Evolutionary conservation across 92 coral and sea anemone species (phyloP).

Genomic region (Isaurus tuberculatus): DNA sequence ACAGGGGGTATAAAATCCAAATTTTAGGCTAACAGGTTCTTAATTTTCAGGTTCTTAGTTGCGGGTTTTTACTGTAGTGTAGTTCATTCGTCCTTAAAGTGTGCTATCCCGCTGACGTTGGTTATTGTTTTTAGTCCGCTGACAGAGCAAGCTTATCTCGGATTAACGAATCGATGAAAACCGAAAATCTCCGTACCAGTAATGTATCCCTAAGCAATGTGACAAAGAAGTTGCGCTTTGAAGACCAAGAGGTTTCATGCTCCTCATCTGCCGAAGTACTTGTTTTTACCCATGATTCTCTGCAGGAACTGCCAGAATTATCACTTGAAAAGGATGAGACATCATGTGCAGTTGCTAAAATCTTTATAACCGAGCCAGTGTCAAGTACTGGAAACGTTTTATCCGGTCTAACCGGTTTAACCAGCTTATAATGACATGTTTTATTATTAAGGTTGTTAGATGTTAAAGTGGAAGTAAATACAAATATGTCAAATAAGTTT

Average conservation of each 20-base stretch:
- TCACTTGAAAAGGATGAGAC: slow-evolving; percentile 1
- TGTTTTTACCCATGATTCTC: neutral
- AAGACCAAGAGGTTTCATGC: slow-evolving; percentile 39
- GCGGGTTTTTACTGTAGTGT: too few species aligned
- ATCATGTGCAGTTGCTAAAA: neutral
- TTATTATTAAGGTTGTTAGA: too few species aligned
- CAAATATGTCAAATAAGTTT: too few species aligned
- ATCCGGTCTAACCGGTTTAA: neutral
- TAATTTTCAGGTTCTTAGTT: too few species aligned
- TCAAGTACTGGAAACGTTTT: neutral
- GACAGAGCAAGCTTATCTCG: slow-evolving; percentile 67
- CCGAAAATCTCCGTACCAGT: slow-evolving; percentile 39
- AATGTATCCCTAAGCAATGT: slow-evolving; percentile 47
- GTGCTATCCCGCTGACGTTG: too few species aligned
- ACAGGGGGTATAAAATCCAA: too few species aligned
- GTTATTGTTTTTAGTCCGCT: slow-evolving; percentile 48
- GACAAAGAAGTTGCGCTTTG: slow-evolving; percentile 64
- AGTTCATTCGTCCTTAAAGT: too few species aligned
- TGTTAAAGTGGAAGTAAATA: too few species aligned
- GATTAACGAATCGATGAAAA: slow-evolving; percentile 67
- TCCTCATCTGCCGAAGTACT: neutral
- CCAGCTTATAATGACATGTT: too few species aligned
- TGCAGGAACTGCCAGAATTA: neutral
- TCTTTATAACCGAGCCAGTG: neutral
- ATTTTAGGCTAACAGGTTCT: too few species aligned